These are phyloP conservation scores for Clanis bilineata DNA, from an alignment of 2,888 invertebrate species.

Conservation along the genomic window DNA sequence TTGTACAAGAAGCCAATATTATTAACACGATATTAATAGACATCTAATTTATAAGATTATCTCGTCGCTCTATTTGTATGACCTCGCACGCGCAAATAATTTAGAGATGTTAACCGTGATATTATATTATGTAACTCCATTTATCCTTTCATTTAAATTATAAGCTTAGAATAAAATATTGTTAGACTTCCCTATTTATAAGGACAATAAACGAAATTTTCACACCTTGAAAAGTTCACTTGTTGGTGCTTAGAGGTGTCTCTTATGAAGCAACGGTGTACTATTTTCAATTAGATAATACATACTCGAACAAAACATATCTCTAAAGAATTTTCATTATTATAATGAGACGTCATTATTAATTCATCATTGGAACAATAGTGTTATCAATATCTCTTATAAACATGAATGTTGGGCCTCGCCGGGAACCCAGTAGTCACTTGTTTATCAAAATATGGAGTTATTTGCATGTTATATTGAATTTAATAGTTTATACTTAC, in stretches of 20 bases:
- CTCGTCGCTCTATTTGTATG: too few relatives aligned
- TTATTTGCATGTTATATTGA: conserved; percentile 17
- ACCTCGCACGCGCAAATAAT: too few relatives aligned
- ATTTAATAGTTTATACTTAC: background rate
- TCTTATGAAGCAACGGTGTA: too few relatives aligned
- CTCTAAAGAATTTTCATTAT: conserved; percentile 30
- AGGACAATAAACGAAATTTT: too few relatives aligned
- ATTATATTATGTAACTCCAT: too few relatives aligned
- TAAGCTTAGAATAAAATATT: too few relatives aligned
- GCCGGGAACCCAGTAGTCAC: conserved; percentile 27
- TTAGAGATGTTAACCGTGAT: too few relatives aligned
- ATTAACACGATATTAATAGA: background rate
- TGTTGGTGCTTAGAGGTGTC: too few relatives aligned
- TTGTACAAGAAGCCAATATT: background rate
- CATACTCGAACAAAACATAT: background rate
- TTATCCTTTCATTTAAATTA: too few relatives aligned
- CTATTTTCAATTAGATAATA: background rate
- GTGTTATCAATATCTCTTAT: conserved; percentile 43
- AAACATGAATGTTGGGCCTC: conserved; percentile 43
- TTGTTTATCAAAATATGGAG: conserved; percentile 28
- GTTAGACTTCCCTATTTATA: too few relatives aligned
- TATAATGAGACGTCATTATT: conserved; percentile 35
- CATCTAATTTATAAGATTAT: background rate
- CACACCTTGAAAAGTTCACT: too few relatives aligned
- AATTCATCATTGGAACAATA: conserved; percentile 45